These are phyloP conservation scores for Galerucella calmariensis DNA, from an alignment of 2,888 invertebrate genomes.

Conservation along the genomic window DNA sequence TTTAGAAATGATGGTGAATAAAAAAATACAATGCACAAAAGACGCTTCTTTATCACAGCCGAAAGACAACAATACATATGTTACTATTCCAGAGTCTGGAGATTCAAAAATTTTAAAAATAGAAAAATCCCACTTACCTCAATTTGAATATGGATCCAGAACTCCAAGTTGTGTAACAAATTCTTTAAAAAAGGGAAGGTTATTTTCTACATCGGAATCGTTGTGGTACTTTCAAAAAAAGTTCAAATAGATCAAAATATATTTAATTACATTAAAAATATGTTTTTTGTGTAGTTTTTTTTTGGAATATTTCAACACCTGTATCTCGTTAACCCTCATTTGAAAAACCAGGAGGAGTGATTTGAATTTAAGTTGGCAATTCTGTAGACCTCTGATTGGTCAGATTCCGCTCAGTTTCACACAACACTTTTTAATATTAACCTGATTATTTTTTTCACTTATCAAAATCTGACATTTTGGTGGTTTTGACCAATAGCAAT, in stretches of 20 bases:
- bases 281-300: neutral
- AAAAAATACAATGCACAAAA: constrained; percentile 19
- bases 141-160: neutral
- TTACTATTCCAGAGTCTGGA: neutral
- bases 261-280: neutral
- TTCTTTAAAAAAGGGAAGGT: neutral
- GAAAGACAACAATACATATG: neutral
- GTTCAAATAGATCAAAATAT: neutral
- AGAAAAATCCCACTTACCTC: neutral
- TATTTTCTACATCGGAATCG: neutral
- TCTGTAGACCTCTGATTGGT: no score
- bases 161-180: neutral
- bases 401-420: no score
- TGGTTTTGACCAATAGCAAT: no score
- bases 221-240: constrained; percentile 32
- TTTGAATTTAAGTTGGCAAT: no score
- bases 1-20: constrained; percentile 22
- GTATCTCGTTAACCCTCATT: no score
- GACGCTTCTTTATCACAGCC: neutral
- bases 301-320: neutral
- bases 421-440: no score
- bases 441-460: no score
- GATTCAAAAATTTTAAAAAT: neutral
- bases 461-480: no score
- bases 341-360: no score